A percentile compares a stretch with the other conserved stretches of the same genome.
phyloP scores from a whole-genome alignment of 2,888 invertebrate genomes.

The Polia nebulosa region DNA sequence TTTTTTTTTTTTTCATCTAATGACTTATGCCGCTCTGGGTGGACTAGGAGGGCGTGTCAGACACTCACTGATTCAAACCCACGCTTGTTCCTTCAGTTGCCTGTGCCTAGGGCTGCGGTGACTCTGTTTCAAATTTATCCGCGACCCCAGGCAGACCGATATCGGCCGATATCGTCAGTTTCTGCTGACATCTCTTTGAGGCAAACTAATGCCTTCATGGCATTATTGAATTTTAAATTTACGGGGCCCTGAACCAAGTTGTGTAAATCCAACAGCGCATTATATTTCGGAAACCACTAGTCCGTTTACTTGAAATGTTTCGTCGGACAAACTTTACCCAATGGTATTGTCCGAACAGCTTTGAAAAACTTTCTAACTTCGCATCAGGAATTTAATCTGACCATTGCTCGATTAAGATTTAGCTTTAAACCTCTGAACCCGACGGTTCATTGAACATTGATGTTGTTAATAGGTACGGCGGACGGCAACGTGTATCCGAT shows the following conservation, averaged over 20 bases:
- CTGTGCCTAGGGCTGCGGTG: too few relatives aligned
- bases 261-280: background rate
- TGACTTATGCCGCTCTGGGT: too few relatives aligned
- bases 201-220: too few relatives aligned
- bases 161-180: too few relatives aligned
- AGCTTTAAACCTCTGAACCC: constrained; percentile 12
- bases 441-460: constrained; percentile 32
- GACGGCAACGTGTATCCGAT: background rate
- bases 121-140: too few relatives aligned
- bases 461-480: constrained; percentile 9
- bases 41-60: too few relatives aligned
- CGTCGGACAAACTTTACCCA: constrained; percentile 20
- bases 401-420: constrained; percentile 39
- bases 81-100: too few relatives aligned
- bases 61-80: too few relatives aligned
- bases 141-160: too few relatives aligned
- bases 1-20: too few relatives aligned
- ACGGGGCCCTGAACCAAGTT: background rate
- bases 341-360: constrained; percentile 28
- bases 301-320: constrained; percentile 29
- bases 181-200: too few relatives aligned
- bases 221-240: background rate
- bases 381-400: constrained; percentile 48
- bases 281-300: too few relatives aligned
- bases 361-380: constrained; percentile 40